These are phyloP conservation scores for Gallinago solitaria DNA, from an alignment of 2,797 vertebrate species.

Conservation along the genomic window DNA sequence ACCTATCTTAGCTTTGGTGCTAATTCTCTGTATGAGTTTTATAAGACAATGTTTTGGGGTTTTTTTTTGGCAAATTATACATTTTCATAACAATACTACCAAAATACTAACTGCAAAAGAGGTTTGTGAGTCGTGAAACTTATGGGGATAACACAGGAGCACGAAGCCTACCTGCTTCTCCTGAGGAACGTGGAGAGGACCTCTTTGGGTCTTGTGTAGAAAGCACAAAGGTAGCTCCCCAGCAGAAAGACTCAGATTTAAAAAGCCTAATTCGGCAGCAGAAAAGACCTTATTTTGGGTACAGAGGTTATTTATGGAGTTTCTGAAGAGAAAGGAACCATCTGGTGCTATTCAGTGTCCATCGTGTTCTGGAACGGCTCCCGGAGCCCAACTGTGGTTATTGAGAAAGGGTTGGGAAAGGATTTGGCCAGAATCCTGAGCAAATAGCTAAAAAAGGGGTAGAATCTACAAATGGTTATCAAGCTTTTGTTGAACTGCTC, in stretches of 20 bases:
- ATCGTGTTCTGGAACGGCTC: not conserved
- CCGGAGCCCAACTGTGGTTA: not conserved
- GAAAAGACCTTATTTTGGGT: not conserved
- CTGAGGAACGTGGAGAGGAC: not conserved
- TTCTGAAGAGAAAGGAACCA: not conserved
- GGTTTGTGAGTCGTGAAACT: not conserved
- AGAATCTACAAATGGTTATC: not conserved
- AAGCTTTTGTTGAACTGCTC: not conserved
- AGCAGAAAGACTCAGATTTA: not conserved
- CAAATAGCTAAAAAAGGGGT: not conserved
- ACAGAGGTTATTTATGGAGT: not conserved
- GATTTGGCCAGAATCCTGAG: not conserved
- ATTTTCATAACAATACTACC: rapidly evolving
- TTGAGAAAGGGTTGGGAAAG: not conserved
- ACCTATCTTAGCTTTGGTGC: not conserved
- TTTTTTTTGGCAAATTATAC: not conserved
- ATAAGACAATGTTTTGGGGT: no score
- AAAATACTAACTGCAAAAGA: not conserved
- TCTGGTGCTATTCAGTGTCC: not conserved
- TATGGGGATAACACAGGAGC: rapidly evolving
- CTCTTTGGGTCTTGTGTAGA: not conserved
- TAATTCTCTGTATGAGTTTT: not conserved
- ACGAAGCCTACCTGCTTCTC: no score
- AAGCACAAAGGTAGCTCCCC: not conserved
- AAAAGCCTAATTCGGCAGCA: not conserved